These are phyloP conservation scores for Heteromormyrus szaboi DNA, from an alignment of 2,797 vertebrate species.

Conservation along the genomic window DNA sequence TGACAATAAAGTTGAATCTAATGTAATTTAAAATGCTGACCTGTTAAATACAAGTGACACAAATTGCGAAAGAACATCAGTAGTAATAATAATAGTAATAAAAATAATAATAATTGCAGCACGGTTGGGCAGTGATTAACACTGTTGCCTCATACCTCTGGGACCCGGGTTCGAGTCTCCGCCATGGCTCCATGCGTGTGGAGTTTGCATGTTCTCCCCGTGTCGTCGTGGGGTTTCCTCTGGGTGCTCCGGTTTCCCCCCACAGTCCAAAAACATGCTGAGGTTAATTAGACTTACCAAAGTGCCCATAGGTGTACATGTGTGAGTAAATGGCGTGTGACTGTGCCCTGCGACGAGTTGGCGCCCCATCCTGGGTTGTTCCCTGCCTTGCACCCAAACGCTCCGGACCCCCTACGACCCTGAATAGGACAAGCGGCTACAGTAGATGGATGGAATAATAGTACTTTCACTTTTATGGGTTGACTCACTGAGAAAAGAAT, in stretches of 20 bases:
- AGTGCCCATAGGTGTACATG: not conserved
- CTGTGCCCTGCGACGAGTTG: not conserved
- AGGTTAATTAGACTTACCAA: not conserved
- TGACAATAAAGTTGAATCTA: not conserved
- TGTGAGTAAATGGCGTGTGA: not conserved
- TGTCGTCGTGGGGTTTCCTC: not conserved
- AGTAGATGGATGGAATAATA: not conserved
- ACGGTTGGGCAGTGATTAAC: not conserved
- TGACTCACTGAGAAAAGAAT: not conserved
- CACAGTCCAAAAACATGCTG: not conserved
- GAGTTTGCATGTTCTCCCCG: not conserved
- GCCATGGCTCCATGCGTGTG: not conserved
- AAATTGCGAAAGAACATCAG: not conserved
- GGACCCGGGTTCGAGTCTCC: not conserved
- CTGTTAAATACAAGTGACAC: not conserved
- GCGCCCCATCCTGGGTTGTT: not conserved
- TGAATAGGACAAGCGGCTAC: not conserved
- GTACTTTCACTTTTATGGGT: not conserved
- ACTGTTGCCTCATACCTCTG: not conserved
- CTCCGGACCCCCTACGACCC: not conserved
- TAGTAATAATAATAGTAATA: not conserved
- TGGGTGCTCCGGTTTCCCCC: not conserved
- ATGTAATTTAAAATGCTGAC: not conserved
- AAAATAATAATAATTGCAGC: not conserved
- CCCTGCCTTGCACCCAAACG: not conserved